Evolutionary conservation across 2,797 vertebrate genomes (phyloP), one percentile per base, ranked within the genome.

Genomic region (Alfaro cultratus): DNA sequence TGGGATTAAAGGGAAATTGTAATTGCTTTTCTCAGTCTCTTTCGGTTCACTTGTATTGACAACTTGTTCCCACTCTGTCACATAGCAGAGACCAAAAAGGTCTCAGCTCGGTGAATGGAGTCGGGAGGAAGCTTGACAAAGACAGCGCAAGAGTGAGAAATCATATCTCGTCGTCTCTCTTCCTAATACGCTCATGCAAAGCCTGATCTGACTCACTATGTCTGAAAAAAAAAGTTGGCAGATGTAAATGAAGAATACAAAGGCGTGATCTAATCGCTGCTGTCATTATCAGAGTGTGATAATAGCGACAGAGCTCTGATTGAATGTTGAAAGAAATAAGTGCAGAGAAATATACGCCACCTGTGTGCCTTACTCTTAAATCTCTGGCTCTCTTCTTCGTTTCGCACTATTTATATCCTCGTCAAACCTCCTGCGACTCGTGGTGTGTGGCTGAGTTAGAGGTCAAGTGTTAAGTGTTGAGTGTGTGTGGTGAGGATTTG

Each of bases 391-490:
- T 84, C 77, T 46, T 47, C 79, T 84, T 83, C 76, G n/a, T 77
- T 76, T 80, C 68, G 73, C 73, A 75, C 67, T 88, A 73, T 90
- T 87, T 91, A 74, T 86, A 85, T 81, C 77, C 75, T 57, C 53
- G 73, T 83, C 75, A 87, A 85, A 86, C 70, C 79, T 82, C 67
- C 81, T 77, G 60, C 75, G 75, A 88, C 78, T 88, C 77, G 0
- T 73, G 80, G 89, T 92, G 92, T 92, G 92, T 89, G 91, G 87
- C 83, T 70, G 90, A 86, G 86, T 88, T 78, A 77, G 88, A 91
- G 93, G 93, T 94, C 92, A 95, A 92, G 88, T 94, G 92, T 93
- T 92, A 93, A 92, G 92, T 92, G 89, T 90, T 89, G 86, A 80
- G 88, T 89, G 89, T 89, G 92, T 78, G 85, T 46, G 13, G 79